Conservation (phyloP, 2,888 invertebrate species). For the Flexamia atlantica region DNA sequence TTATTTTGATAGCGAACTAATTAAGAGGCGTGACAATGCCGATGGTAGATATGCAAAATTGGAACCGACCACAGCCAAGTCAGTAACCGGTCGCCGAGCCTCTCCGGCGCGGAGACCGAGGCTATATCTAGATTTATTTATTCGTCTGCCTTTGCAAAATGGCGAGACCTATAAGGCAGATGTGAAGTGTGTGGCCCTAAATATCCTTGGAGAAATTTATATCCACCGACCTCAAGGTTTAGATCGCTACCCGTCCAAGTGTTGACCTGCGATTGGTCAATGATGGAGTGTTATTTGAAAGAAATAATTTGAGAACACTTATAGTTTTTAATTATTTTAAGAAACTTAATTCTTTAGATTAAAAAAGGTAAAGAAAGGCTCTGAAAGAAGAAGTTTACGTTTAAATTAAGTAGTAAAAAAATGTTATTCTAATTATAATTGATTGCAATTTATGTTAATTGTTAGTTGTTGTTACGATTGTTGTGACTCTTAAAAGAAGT, state of each 20-base stretch:
- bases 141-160: conserved; percentile 30
- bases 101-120: neutral
- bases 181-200: neutral
- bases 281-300: too few species aligned
- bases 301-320: too few species aligned
- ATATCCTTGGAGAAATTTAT: neutral
- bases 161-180: conserved; percentile 1
- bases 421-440: too few species aligned
- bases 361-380: too few species aligned
- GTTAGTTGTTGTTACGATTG: too few species aligned
- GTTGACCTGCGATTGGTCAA: too few species aligned
- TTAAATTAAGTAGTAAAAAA: too few species aligned
- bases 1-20: neutral
- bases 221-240: neutral
- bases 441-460: too few species aligned
- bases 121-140: neutral
- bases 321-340: too few species aligned
- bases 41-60: conserved; percentile 18
- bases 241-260: neutral
- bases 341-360: too few species aligned
- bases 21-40: conserved; percentile 20
- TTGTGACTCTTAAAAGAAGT: too few species aligned
- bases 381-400: too few species aligned
- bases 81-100: neutral
- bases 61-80: neutral